Evolutionary conservation across 1,140 invertebrate genomes (phyloP).

Genomic region (Micrasema longulum): DNA sequence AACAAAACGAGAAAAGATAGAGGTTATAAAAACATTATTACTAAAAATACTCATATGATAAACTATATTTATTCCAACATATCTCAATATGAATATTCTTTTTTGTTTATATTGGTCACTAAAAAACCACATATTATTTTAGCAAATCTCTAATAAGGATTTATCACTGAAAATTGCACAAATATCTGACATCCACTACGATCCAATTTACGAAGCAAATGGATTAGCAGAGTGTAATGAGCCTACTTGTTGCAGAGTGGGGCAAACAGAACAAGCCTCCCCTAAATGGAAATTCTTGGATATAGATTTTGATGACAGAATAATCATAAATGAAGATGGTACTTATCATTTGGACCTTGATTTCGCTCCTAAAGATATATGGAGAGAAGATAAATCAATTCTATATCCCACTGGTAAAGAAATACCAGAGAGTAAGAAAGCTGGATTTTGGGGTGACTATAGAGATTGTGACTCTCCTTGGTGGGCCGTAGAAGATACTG

Average conservation of each 20-base stretch:
- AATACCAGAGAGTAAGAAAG: conserved; percentile 60
- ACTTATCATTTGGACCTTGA: conserved; percentile 57
- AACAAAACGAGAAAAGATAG: no score
- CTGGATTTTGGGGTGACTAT: conserved; percentile 85
- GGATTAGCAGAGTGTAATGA: conserved; percentile 78
- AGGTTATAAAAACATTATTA: no score
- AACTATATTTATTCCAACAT: no score
- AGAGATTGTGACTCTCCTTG: conserved; percentile 80
- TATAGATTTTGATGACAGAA: conserved; percentile 20
- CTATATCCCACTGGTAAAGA: conserved; percentile 17
- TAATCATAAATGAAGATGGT: conserved; percentile 45
- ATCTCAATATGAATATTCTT: no score
- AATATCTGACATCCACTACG: conserved; percentile 85
- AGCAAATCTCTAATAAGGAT: not conserved
- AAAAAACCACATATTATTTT: no score
- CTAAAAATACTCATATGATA: no score
- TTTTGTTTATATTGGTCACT: no score
- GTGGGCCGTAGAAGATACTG: conserved; percentile 72
- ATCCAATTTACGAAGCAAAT: conserved; percentile 76
- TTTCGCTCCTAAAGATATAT: conserved; percentile 47
- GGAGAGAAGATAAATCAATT: conserved; percentile 49
- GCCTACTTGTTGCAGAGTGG: conserved; percentile 82
- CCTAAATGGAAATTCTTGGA: conserved; percentile 37
- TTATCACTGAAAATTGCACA: conserved; percentile 73
- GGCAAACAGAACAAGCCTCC: conserved; percentile 59